Evolutionary conservation across 2,888 invertebrate species (phyloP).

Genomic region (Heteromurus nitidus): DNA sequence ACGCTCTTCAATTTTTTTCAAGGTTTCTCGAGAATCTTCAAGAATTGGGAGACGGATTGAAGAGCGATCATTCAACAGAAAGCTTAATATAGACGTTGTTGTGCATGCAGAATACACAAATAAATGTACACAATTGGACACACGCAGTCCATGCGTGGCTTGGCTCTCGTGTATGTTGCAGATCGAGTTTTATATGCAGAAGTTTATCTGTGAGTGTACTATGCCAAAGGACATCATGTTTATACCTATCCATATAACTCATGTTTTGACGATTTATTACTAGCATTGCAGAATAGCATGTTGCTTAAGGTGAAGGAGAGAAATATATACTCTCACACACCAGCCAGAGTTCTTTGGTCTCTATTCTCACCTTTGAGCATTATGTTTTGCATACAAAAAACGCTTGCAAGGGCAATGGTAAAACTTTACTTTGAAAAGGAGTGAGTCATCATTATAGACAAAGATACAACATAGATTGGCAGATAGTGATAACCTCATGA

Average conservation of each 20-base stretch:
- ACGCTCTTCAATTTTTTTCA: slow-evolving; percentile 25
- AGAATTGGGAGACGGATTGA: slow-evolving; percentile 18
- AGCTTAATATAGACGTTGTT: slow-evolving; percentile 9
- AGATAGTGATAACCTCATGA: no score
- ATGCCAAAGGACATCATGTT: no score
- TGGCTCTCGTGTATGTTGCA: background rate
- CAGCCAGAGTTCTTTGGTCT: slow-evolving; percentile 29
- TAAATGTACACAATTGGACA: no score
- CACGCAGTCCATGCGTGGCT: slow-evolving; percentile 24
- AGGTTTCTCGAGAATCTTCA: slow-evolving; percentile 45
- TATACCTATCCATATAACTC: no score
- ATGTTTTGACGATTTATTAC: no score
- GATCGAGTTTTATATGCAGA: background rate
- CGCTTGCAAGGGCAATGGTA: background rate
- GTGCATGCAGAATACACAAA: slow-evolving; percentile 25
- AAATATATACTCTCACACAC: no score
- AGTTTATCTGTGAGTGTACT: no score
- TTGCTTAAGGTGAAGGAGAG: no score
- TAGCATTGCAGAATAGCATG: no score
- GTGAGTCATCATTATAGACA: background rate
- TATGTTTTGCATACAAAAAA: background rate
- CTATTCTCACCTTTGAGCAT: background rate
- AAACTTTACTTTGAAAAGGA: no score
- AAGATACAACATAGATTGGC: no score
- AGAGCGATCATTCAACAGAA: background rate